phyloP scores from a whole-genome alignment of 2,888 invertebrate genomes.

The Napeogenes inachia region DNA sequence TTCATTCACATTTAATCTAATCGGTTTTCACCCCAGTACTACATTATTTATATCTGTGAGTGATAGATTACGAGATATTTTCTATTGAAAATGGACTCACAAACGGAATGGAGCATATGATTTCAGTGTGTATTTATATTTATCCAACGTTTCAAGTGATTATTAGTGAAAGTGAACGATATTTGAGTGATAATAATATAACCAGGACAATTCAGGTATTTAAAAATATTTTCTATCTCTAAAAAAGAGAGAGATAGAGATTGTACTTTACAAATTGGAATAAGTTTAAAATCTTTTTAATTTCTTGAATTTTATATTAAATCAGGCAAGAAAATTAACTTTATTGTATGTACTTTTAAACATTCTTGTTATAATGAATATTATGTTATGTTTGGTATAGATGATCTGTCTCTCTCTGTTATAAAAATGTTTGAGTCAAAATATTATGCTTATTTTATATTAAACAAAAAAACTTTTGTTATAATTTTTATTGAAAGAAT shows the following conservation, averaged over 20 bases:
- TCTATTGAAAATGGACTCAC: slow-evolving; percentile 58
- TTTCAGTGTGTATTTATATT: slow-evolving; percentile 69
- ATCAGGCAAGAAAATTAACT: no score
- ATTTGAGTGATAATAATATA: slow-evolving; percentile 61
- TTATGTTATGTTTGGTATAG: no score
- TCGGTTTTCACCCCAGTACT: no score
- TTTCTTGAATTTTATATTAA: neutral
- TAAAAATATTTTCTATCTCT: slow-evolving; percentile 24
- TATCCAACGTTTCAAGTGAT: slow-evolving; percentile 66
- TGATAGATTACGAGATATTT: slow-evolving; percentile 34
- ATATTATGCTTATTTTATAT: no score
- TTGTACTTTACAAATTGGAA: slow-evolving; percentile 2
- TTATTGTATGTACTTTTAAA: no score
- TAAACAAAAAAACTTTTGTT: no score
- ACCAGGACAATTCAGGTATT: slow-evolving; percentile 68
- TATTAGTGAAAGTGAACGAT: slow-evolving; percentile 71
- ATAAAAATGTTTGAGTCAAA: no score
- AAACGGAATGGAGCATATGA: slow-evolving; percentile 72
- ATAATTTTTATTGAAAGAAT: no score
- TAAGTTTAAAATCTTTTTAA: neutral
- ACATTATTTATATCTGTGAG: slow-evolving; percentile 53
- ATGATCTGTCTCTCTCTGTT: no score
- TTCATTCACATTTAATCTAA: slow-evolving; percentile 39
- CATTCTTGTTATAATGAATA: no score
- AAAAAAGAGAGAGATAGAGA: slow-evolving; percentile 6